These are phyloP conservation scores for Uropetala carovei DNA, from an alignment of 2,888 invertebrate genomes.

Conservation along the genomic window DNA sequence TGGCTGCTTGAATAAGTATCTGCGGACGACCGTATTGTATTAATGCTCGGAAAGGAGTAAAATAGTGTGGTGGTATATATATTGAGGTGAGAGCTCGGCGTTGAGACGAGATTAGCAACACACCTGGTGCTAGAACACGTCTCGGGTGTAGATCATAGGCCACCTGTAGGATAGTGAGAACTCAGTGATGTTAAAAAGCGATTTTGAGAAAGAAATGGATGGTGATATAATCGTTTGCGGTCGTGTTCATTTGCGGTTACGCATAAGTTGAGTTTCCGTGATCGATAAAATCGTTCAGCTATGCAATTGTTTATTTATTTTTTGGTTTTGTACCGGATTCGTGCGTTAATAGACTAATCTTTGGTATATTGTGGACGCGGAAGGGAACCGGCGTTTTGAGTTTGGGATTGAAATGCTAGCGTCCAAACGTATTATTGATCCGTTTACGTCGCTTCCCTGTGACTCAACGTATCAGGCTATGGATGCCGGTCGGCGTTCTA, in stretches of 20 bases:
- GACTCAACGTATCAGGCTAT: conserved; percentile 10
- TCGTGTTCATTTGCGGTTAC: too few species aligned
- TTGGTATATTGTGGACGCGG: background rate
- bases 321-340: background rate
- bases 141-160: conserved; percentile 28
- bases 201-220: too few species aligned
- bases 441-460: conserved; percentile 31
- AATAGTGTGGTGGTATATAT: too few species aligned
- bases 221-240: too few species aligned
- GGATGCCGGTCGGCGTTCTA: conserved; percentile 35
- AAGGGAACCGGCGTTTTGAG: conserved; percentile 31
- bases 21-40: too few species aligned
- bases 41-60: too few species aligned
- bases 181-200: background rate
- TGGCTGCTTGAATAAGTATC: too few species aligned
- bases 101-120: too few species aligned
- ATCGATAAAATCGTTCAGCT: background rate
- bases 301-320: background rate
- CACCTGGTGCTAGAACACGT: background rate
- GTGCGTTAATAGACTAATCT: background rate
- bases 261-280: too few species aligned
- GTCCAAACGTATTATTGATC: conserved; percentile 59
- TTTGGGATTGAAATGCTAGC: conserved; percentile 43
- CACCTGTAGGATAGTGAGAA: conserved; percentile 1
- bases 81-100: too few species aligned